phyloP scores from a whole-genome alignment of 53 echinoderm and acorn worm genomes.

The Luidia sarsii region DNA sequence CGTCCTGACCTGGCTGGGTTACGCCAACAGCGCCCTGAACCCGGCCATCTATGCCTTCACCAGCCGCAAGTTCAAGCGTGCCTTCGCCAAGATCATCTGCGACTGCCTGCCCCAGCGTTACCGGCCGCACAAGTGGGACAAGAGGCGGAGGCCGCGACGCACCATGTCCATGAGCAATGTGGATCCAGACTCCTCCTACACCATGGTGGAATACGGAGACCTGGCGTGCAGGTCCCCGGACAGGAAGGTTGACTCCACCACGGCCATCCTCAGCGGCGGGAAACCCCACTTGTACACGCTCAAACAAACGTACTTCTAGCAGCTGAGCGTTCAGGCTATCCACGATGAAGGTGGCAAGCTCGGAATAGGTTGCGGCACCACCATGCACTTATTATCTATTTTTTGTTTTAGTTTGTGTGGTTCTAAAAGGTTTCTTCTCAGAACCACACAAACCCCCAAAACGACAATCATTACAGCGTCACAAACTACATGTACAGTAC shows the following conservation, averaged over 20 bases:
- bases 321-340: too few species aligned
- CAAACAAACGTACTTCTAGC: slow-evolving; percentile 45
- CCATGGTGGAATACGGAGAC: slow-evolving; percentile 60
- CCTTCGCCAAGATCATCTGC: slow-evolving; percentile 84
- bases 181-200: slow-evolving; percentile 57
- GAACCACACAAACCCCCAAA: too few species aligned
- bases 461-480: too few species aligned
- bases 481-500: too few species aligned
- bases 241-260: slow-evolving; percentile 38
- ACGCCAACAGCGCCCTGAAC: slow-evolving; percentile 85
- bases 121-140: slow-evolving; percentile 38
- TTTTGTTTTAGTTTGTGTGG: too few species aligned
- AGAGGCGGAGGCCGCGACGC: slow-evolving; percentile 52
- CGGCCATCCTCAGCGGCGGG: slow-evolving; percentile 35
- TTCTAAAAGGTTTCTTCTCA: too few species aligned
- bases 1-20: slow-evolving; percentile 87
- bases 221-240: slow-evolving; percentile 16
- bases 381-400: too few species aligned
- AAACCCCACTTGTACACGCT: slow-evolving; percentile 28
- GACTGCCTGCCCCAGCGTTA: slow-evolving; percentile 47
- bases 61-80: slow-evolving; percentile 84
- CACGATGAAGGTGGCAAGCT: too few species aligned
- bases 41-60: slow-evolving; percentile 94
- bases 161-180: slow-evolving; percentile 61
- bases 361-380: too few species aligned